phyloP scores from a whole-genome alignment of 2,113 vertebrate genomes.

The Chinchilla lanigera region DNA sequence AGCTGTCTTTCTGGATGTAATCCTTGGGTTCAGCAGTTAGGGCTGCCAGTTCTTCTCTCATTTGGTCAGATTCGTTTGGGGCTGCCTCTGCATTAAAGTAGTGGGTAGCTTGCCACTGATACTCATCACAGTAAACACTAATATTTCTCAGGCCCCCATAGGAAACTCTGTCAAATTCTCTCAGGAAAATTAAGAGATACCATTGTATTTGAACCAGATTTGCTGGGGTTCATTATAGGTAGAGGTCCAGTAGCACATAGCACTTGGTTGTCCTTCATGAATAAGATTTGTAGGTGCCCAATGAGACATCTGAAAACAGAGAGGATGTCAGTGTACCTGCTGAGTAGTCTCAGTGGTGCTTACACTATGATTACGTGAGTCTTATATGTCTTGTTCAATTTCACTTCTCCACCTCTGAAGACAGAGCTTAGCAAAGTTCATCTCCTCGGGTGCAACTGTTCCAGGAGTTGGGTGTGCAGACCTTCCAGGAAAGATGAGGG shows the following conservation, averaged over 20 bases:
- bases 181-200: constrained; percentile 96
- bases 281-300: constrained; percentile 91
- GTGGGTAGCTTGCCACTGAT: constrained; percentile 89
- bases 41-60: constrained; percentile 88
- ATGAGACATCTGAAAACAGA: constrained; percentile 94
- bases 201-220: constrained; percentile 97
- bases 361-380: constrained; percentile 92
- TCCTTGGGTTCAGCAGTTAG: constrained; percentile 89
- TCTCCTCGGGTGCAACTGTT: constrained; percentile 89
- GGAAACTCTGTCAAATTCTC: constrained; percentile 95
- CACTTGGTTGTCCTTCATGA: constrained; percentile 96
- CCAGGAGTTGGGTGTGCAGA: constrained; percentile 88
- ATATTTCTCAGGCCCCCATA: constrained; percentile 95
- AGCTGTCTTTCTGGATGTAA: constrained; percentile 94
- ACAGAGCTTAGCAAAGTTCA: constrained; percentile 90
- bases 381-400: constrained; percentile 94
- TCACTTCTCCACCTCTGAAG: constrained; percentile 95
- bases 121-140: constrained; percentile 98
- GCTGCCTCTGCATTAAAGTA: constrained; percentile 67
- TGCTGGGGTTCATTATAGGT: constrained; percentile 90
- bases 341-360: constrained; percentile 88
- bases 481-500: constrained; percentile 80
- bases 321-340: constrained; percentile 93
- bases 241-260: constrained; percentile 99
- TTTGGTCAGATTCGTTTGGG: constrained; percentile 76